Conservation (phyloP, 2,888 invertebrate genomes). For the Phasia obesa region DNA sequence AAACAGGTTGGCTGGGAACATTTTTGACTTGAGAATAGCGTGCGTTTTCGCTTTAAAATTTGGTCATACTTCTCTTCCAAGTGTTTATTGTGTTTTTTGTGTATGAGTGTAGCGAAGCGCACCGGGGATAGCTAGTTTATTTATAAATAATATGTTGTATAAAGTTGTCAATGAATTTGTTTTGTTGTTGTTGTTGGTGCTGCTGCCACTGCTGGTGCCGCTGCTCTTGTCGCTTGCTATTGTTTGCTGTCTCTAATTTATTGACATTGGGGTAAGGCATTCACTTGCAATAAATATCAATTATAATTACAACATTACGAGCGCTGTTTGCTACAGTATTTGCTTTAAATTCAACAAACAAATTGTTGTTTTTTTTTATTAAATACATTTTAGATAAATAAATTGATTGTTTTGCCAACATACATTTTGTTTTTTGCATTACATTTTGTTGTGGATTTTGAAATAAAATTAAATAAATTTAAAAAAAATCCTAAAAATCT, state of each 20-base stretch:
- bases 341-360: conserved; percentile 32
- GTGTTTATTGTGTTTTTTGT: no score
- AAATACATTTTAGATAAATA: conserved; percentile 39
- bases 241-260: conserved; percentile 57
- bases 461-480: neutral
- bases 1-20: no score
- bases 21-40: no score
- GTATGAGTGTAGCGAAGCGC: no score
- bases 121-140: no score
- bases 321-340: conserved; percentile 17
- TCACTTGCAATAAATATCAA: conserved; percentile 69
- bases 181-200: neutral
- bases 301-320: conserved; percentile 59
- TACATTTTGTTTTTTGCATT: conserved; percentile 13
- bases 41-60: no score
- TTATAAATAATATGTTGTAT: conserved; percentile 52
- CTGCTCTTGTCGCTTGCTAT: neutral
- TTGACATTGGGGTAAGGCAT: conserved; percentile 65
- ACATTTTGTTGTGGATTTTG: neutral
- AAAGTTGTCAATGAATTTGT: conserved; percentile 26
- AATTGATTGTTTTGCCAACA: conserved; percentile 52
- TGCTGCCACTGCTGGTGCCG: no score
- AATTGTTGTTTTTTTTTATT: conserved; percentile 18
- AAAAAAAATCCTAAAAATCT: neutral
- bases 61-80: no score